phyloP scores from a whole-genome alignment of 2,113 vertebrate genomes.

The Nannospalax galili region DNA sequence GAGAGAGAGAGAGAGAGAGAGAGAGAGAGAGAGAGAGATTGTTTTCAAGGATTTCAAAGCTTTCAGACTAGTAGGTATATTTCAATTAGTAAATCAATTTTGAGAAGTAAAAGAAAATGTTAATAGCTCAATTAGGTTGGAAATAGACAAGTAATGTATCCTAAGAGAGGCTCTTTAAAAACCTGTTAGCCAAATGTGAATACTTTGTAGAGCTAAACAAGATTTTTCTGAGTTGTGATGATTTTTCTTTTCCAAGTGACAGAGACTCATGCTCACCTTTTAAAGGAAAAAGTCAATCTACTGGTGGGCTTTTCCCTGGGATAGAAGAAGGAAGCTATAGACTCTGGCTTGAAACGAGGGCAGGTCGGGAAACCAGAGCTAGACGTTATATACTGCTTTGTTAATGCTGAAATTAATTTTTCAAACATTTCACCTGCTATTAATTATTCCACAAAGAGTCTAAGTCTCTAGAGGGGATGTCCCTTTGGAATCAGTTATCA shows the following conservation, averaged over 20 bases:
- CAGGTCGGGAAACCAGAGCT: neutral
- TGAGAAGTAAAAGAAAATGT: constrained; percentile 25
- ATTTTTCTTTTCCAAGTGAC: neutral
- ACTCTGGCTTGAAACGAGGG: neutral
- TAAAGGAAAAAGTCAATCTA: neutral
- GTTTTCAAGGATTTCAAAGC: constrained; percentile 21
- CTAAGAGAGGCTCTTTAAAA: constrained; percentile 20
- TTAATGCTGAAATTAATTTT: neutral
- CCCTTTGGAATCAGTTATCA: neutral
- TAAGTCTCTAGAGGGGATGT: neutral
- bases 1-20: no score
- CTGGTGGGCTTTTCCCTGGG: neutral
- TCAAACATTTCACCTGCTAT: neutral
- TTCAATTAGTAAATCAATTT: neutral
- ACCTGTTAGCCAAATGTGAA: neutral
- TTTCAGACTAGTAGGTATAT: neutral
- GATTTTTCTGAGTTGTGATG: neutral
- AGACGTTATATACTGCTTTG: no score
- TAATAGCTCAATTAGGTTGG: neutral
- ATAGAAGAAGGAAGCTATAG: neutral
- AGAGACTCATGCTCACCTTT: neutral
- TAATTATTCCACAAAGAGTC: neutral
- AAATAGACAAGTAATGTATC: neutral
- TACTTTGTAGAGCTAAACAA: neutral
- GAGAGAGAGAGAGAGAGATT: no score